Base-by-base conservation (phyloP, 1,140 invertebrate species). In the Thrips palmi region DNA sequence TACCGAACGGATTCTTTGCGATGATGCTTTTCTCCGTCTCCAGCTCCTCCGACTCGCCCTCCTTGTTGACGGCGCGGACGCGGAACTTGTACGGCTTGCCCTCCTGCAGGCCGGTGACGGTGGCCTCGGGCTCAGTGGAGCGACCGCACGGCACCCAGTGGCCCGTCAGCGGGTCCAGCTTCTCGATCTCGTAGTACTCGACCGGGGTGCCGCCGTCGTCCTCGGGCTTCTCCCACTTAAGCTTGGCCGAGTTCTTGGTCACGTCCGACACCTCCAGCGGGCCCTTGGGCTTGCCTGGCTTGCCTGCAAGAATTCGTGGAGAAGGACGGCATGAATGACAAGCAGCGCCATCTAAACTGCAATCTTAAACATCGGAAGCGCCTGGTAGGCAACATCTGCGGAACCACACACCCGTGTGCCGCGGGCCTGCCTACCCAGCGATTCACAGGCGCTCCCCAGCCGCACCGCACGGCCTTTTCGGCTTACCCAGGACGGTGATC, bases 81-180 rank as follows among this genome's bases (percentile, higher is more conserved):
- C 94, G 68, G 74, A 99, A 99, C 64, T 97, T 96, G 61, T 99
- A 99, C 6, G 86, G 84, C 58, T 98, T 94, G 33, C 91, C 86
- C 58, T 93, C 83, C 47, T 85, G 74, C 22, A 93, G 61, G 8
- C 86, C 86, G 14, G 74, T 80, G 3, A 92, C 71, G 45, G 82
- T 83, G 3, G 81, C 82, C 58, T 82, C 76, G 1, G 80, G 77
- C 40, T 79, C 77, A 1, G 65, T 68, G 20, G 77, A 74, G 49
- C 77, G 71, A 17, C 77, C 87, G 50, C 84, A 89, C 6, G 86
- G 80, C 31, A 92, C 66, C 88, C 88, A 93, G 64, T 83, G 76
- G 6, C 85, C 85, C 25, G 85, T 87, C 20, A 84, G 67, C n/a
- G 83, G 83, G 64, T 92, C 86, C 40, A 92, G 65, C 62, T 97